phyloP scores from a whole-genome alignment of 2,113 vertebrate species.

The Engystomops pustulosus region DNA sequence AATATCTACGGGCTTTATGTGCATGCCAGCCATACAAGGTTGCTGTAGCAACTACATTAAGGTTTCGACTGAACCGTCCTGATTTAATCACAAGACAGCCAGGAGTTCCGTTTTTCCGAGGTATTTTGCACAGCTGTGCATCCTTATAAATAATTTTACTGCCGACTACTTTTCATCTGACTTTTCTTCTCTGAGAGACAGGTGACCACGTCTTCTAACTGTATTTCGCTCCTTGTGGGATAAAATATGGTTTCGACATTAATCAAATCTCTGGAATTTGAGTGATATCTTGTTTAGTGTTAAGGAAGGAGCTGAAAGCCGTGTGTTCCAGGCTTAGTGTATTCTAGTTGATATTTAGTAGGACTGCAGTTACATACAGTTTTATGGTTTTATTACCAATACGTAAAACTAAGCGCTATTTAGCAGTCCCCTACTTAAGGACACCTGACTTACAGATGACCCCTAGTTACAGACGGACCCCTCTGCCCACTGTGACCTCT shows the following conservation, averaged over 20 bases:
- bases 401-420: too few relatives aligned
- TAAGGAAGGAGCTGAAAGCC: not conserved
- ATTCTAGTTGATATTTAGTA: too few relatives aligned
- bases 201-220: not conserved
- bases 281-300: not conserved
- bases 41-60: constrained; percentile 72
- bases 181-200: not conserved
- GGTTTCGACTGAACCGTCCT: constrained; percentile 64
- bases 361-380: too few relatives aligned
- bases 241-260: not conserved
- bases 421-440: too few relatives aligned
- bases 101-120: constrained; percentile 65
- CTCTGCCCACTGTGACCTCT: too few relatives aligned
- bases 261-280: not conserved
- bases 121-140: constrained; percentile 60
- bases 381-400: too few relatives aligned
- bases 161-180: constrained; percentile 5
- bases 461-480: too few relatives aligned
- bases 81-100: constrained; percentile 71
- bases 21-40: constrained; percentile 61
- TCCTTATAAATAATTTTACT: constrained; percentile 61
- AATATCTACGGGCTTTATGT: constrained; percentile 43
- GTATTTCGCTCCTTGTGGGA: not conserved
- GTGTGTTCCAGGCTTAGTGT: too few relatives aligned
- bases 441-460: too few relatives aligned